phyloP scores from a whole-genome alignment of 2,113 vertebrate genomes.

The Probosciger aterrimus region DNA sequence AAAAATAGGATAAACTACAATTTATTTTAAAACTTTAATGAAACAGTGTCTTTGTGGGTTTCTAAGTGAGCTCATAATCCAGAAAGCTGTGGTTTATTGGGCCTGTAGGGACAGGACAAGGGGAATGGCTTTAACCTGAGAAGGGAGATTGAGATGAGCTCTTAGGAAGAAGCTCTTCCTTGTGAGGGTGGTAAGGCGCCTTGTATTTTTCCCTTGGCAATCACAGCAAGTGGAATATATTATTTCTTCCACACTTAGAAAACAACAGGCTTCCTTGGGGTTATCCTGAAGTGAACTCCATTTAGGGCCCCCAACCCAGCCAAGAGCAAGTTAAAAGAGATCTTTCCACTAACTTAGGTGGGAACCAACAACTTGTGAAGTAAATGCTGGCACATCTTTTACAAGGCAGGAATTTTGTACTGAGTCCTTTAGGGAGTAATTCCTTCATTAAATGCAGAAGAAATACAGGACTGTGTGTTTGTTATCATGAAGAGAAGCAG shows the following conservation, averaged over 20 bases:
- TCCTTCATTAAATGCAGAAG: not conserved
- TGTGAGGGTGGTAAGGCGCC: not conserved
- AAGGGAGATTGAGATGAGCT: not conserved
- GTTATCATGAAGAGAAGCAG: not conserved
- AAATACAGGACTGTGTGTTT: not conserved
- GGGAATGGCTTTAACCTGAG: not conserved
- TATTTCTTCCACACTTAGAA: not conserved
- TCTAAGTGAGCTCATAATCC: not conserved
- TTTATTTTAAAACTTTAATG: not conserved
- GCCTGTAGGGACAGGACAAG: not conserved
- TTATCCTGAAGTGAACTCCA: constrained; percentile 23
- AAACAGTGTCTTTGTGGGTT: not conserved
- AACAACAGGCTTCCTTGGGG: not conserved
- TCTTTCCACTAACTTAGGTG: not conserved
- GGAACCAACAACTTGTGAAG: not conserved
- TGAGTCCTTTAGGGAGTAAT: not conserved
- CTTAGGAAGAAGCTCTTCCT: not conserved
- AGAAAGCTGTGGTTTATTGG: not conserved
- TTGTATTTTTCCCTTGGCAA: not conserved
- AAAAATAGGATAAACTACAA: not conserved
- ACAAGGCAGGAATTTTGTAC: not conserved
- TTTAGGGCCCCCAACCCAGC: not conserved
- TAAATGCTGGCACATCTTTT: not conserved
- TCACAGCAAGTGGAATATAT: not conserved
- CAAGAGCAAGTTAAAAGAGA: not conserved